These are phyloP conservation scores for Sphaeridia pumilis DNA, from an alignment of 2,888 invertebrate genomes.

Conservation along the genomic window DNA sequence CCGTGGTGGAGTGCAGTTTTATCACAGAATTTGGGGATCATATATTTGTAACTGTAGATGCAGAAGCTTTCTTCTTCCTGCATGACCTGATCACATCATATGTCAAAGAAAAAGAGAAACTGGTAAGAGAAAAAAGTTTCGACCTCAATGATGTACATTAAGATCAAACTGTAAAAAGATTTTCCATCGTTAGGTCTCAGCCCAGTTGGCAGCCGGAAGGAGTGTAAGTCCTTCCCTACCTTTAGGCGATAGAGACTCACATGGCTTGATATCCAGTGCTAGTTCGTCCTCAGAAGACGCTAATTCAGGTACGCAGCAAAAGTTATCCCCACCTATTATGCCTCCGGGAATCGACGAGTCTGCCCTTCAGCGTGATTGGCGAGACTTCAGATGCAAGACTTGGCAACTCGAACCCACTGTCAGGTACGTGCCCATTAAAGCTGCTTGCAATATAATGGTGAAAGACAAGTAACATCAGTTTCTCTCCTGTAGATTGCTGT, in stretches of 20 bases:
- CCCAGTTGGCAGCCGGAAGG: conserved; percentile 33
- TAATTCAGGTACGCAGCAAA: background rate
- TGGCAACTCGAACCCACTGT: conserved; percentile 96
- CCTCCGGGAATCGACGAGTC: conserved; percentile 39
- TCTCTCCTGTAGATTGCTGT: conserved; percentile 48
- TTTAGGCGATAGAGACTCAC: conserved; percentile 2
- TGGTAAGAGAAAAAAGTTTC: conserved; percentile 45
- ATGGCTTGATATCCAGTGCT: conserved; percentile 11
- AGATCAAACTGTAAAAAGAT: background rate
- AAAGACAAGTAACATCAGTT: background rate
- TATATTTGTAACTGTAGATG: conserved; percentile 94
- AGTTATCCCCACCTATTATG: background rate
- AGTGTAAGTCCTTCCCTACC: conserved; percentile 30
- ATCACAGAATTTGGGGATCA: conserved; percentile 98
- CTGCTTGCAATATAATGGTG: too few species aligned
- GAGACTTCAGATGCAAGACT: conserved; percentile 82
- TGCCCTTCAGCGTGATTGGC: conserved; percentile 68
- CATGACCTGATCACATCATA: conserved; percentile 95
- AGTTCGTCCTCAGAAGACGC: conserved; percentile 12
- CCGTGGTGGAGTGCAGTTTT: conserved; percentile 88
- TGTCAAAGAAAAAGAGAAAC: conserved; percentile 79
- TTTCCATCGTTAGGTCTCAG: conserved; percentile 23
- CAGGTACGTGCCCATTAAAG: conserved; percentile 43
- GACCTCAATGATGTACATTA: background rate
- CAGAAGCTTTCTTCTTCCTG: conserved; percentile 94